Base-by-base conservation (phyloP, 2,888 invertebrate species). In the Coleophora deauratella region DNA sequence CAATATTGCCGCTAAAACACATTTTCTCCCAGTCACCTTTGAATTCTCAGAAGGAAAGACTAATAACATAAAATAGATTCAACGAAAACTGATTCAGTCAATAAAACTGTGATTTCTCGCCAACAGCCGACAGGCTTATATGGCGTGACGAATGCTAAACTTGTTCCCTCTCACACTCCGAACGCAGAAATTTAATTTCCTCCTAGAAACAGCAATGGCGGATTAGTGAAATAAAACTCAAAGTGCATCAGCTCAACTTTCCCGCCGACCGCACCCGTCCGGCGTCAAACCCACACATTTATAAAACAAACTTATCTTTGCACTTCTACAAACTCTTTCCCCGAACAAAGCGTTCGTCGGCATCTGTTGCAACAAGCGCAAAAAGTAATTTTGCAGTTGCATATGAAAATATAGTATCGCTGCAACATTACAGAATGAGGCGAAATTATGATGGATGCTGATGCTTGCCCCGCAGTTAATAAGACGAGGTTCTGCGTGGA, bases 401-500 rank as follows among this genome's bases (percentile, higher is more conserved):
- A 66, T 68, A 70, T 72, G 73, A 75, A 75, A 76, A 75, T 72
- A 72, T 72, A 62, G 69, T 66, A 66, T 64, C 66, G 59, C 62
- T 58, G 66, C 63, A 72, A 71, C 71, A 72, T 79, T 79, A 79
- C 74, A 77, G 74, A 80, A 80, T 79, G 79, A 81, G 74, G 77
- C 76, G 72, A 73, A 82, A 82, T 82, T 81, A 80, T 82, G 84
- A 84, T 84, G 78, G 77, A 82, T 82, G 77, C 72, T 78, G 77
- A 81, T 79, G 76, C 66, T 70, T 66, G 77, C 74, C 71, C 65
- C 72, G 62, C 67, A 66, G 66, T 76, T 79, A 82, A 79, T 81
- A 78, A 81, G 78, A 72, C 72, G 62, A 68, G 71, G 72, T 68
- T 70, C 63, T 61, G 37, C 28, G 28, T 15, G 39, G 30, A 35